Evolutionary conservation across 2,113 vertebrate genomes (phyloP).

Genomic region (Falcunculus frontatus): DNA sequence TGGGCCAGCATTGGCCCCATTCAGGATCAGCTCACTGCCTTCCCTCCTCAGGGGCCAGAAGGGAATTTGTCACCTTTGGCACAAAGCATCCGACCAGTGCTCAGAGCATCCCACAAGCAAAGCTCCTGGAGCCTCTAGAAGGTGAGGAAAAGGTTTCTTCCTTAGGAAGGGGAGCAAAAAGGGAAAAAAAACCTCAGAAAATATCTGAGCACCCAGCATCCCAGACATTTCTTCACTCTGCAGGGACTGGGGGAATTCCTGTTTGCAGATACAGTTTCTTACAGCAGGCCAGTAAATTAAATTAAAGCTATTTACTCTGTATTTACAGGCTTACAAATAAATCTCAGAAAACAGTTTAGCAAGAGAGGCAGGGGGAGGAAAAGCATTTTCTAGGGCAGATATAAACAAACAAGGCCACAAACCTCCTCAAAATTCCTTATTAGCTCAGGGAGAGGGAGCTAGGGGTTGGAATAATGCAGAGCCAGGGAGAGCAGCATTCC

Average conservation of each 20-base stretch:
- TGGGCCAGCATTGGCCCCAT: fast-evolving
- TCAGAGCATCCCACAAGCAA: background rate
- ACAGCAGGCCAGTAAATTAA: slow-evolving; percentile 61
- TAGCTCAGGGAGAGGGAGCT: slow-evolving; percentile 54
- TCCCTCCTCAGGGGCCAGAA: fast-evolving
- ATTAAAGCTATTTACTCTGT: slow-evolving; percentile 62
- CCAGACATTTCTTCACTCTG: background rate
- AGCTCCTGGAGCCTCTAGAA: background rate
- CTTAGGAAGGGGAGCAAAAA: background rate
- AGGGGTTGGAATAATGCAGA: background rate
- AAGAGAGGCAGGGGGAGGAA: slow-evolving; percentile 10
- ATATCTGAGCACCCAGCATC: background rate
- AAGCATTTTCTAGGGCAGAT: slow-evolving; percentile 57
- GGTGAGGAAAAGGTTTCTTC: background rate
- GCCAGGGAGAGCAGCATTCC: background rate
- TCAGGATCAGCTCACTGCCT: background rate
- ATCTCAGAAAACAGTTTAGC: slow-evolving; percentile 56
- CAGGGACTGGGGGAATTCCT: background rate
- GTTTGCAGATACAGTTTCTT: slow-evolving; percentile 10
- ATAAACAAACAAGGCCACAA: slow-evolving; percentile 62
- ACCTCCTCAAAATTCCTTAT: slow-evolving; percentile 67
- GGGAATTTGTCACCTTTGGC: background rate
- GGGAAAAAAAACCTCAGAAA: background rate
- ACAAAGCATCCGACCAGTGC: fast-evolving
- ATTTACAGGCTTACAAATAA: slow-evolving; percentile 66